Evolutionary conservation across 1,140 invertebrate genomes (phyloP).

Genomic region (Papilio machaon): DNA sequence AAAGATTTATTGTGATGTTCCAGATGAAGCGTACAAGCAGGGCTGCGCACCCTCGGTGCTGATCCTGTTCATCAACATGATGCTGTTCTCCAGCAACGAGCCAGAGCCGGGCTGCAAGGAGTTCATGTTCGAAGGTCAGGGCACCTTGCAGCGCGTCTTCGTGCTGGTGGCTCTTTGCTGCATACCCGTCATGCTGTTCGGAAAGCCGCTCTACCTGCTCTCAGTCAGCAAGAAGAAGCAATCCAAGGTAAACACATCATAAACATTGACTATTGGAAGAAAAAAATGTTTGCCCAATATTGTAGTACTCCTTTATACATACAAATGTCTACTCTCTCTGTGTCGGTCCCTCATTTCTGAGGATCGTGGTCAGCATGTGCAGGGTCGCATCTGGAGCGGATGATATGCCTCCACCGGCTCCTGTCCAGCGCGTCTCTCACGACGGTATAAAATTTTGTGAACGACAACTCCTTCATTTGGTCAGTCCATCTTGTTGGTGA

Average conservation of each 20-base stretch:
- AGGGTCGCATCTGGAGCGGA: no score
- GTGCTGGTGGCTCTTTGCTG: conserved; percentile 90
- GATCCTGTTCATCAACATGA: conserved; percentile 97
- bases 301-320: no score
- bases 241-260: conserved; percentile 54
- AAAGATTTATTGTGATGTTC: conserved; percentile 22
- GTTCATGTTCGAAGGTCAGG: conserved; percentile 90
- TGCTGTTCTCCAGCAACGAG: conserved; percentile 86
- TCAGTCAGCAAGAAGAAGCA: conserved; percentile 60
- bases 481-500: no score
- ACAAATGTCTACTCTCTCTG: no score
- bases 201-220: conserved; percentile 92
- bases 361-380: no score
- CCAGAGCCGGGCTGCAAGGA: conserved; percentile 83
- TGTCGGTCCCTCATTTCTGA: no score
- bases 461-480: no score
- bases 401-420: no score
- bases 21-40: conserved; percentile 78
- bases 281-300: no score
- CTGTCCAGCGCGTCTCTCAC: no score
- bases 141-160: conserved; percentile 87
- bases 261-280: no score
- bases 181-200: conserved; percentile 95
- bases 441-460: no score
- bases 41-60: conserved; percentile 94